Percentiles rank a stretch among this genome's conserved stretches.
phyloP scores from a whole-genome alignment of 1,140 invertebrate genomes.

The Apis florea region DNA sequence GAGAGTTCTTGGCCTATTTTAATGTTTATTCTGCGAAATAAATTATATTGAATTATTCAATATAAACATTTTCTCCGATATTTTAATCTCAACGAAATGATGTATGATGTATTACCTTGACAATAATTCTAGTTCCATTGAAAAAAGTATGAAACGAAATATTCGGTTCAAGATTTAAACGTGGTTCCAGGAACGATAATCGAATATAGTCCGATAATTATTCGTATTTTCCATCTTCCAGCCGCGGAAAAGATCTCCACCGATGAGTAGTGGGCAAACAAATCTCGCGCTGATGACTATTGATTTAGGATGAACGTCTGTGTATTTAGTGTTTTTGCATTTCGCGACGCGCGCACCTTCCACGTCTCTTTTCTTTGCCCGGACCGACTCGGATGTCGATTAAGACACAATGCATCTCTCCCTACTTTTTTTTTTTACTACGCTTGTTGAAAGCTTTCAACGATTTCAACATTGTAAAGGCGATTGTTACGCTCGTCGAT shows the following conservation, averaged over 20 bases:
- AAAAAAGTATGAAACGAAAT: neutral
- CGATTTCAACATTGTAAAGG: neutral
- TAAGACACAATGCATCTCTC: neutral
- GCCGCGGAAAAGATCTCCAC: slow-evolving; percentile 27
- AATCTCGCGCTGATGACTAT: slow-evolving; percentile 58
- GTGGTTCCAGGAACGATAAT: neutral
- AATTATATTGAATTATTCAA: too few species aligned
- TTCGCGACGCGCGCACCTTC: slow-evolving; percentile 21
- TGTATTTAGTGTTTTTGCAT: slow-evolving; percentile 59
- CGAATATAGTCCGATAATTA: slow-evolving; percentile 10
- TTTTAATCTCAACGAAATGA: too few species aligned
- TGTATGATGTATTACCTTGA: too few species aligned
- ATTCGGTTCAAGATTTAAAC: neutral
- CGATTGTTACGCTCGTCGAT: neutral
- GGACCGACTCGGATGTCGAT: slow-evolving; percentile 13
- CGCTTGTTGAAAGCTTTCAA: neutral
- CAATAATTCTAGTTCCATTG: neutral
- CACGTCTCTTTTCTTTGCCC: neutral
- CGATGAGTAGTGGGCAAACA: slow-evolving; percentile 54
- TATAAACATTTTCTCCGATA: too few species aligned
- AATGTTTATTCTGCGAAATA: too few species aligned
- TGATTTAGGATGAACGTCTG: slow-evolving; percentile 60
- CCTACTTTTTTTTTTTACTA: neutral
- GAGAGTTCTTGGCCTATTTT: too few species aligned
- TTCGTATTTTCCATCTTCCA: slow-evolving; percentile 10